Conservation (phyloP, 2,113 vertebrate species). For the Myodes glareolus region DNA sequence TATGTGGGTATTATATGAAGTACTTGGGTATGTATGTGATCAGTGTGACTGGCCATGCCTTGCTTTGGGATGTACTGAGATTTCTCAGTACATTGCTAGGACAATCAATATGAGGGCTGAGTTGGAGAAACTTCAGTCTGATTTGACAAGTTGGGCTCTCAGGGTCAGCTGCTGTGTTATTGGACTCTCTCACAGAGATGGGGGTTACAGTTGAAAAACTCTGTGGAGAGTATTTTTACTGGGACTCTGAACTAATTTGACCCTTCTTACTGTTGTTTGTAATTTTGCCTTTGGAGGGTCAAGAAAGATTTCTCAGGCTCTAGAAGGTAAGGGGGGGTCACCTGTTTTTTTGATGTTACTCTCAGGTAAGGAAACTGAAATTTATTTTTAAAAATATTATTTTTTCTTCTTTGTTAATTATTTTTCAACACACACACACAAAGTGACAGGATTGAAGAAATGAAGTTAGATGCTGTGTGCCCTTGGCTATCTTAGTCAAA, state of each 20-base stretch:
- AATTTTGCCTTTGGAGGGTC: conserved; percentile 12
- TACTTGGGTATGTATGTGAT: neutral
- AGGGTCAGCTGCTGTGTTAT: neutral
- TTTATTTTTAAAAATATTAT: neutral
- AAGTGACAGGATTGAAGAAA: neutral
- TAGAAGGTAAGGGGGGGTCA: neutral
- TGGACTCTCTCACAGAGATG: neutral
- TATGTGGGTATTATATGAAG: neutral
- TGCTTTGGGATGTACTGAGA: neutral
- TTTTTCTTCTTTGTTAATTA: neutral
- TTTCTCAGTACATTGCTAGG: neutral
- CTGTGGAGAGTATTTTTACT: neutral
- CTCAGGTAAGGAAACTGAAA: neutral
- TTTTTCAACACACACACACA: neutral
- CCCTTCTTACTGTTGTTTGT: neutral
- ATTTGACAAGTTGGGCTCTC: neutral
- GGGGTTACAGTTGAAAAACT: neutral
- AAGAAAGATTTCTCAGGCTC: neutral
- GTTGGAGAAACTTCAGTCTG: neutral
- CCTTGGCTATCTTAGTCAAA: neutral
- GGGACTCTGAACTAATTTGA: neutral
- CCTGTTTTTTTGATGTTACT: neutral
- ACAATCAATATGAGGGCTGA: neutral
- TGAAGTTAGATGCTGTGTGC: neutral
- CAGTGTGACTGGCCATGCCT: neutral